Conservation (phyloP, 2,888 invertebrate genomes). For the Noctua fimbriata region DNA sequence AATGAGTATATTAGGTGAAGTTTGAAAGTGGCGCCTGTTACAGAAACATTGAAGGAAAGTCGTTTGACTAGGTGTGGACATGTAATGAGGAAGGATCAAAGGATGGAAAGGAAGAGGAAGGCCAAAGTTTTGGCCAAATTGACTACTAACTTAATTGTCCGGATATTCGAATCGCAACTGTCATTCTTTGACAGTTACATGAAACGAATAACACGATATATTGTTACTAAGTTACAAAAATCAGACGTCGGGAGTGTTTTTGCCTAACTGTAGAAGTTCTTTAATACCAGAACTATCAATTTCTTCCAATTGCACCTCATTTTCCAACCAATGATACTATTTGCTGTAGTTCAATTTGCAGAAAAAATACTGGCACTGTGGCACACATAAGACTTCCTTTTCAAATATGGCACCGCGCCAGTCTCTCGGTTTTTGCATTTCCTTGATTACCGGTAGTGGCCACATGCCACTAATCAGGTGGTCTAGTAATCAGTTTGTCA, state of each 20-base stretch:
- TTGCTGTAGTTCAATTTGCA: neutral
- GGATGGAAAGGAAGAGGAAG: too few relatives aligned
- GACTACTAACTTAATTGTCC: too few relatives aligned
- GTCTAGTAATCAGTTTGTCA: neutral
- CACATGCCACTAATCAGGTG: neutral
- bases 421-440: neutral
- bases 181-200: neutral
- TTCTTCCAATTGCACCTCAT: neutral
- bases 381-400: conserved; percentile 7
- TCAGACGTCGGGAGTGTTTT: neutral
- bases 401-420: conserved; percentile 4
- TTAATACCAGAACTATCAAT: neutral
- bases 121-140: too few relatives aligned
- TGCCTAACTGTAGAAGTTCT: neutral
- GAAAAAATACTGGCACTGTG: conserved; percentile 2
- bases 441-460: neutral
- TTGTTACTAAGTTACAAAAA: neutral
- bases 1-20: too few relatives aligned
- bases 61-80: too few relatives aligned
- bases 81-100: too few relatives aligned
- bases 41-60: too few relatives aligned
- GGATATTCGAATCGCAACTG: neutral
- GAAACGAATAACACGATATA: neutral
- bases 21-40: too few relatives aligned
- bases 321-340: neutral